Conservation (phyloP, 2,888 invertebrate genomes). For the Orthosia incerta region DNA sequence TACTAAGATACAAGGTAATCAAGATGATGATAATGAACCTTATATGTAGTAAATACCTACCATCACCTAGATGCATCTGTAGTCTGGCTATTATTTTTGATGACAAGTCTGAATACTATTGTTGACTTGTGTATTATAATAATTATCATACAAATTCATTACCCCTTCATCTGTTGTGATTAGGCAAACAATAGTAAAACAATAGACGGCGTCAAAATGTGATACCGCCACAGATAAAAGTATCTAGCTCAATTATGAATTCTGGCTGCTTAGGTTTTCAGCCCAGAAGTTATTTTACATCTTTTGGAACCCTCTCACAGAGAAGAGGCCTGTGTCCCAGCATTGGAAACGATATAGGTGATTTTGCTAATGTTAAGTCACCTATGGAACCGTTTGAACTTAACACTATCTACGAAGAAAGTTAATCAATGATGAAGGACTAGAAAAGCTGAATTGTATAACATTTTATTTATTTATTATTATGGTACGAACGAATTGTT, state of each 20-base stretch:
- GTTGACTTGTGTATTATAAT: conserved; percentile 1
- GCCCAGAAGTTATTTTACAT: neutral
- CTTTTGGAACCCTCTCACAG: neutral
- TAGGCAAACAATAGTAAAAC: too few relatives aligned
- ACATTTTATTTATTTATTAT: too few relatives aligned
- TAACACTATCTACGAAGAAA: neutral
- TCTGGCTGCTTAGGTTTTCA: neutral
- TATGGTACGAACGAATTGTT: too few relatives aligned
- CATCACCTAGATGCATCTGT: neutral
- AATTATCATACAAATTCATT: neutral
- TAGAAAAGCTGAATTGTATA: neutral
- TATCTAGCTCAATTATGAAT: too few relatives aligned
- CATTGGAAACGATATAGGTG: too few relatives aligned
- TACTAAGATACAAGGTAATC: neutral
- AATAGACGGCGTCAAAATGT: too few relatives aligned
- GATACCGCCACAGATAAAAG: too few relatives aligned
- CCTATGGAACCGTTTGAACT: neutral
- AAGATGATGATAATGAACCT: neutral
- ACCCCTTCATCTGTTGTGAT: too few relatives aligned
- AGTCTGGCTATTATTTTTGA: conserved; percentile 31
- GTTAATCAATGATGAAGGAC: neutral
- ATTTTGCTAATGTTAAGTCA: neutral
- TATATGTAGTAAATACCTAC: neutral
- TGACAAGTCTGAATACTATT: conserved; percentile 10
- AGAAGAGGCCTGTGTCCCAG: too few relatives aligned